These are phyloP conservation scores for Bombus pyrosoma DNA, from an alignment of 1,140 invertebrate genomes.

Conservation along the genomic window DNA sequence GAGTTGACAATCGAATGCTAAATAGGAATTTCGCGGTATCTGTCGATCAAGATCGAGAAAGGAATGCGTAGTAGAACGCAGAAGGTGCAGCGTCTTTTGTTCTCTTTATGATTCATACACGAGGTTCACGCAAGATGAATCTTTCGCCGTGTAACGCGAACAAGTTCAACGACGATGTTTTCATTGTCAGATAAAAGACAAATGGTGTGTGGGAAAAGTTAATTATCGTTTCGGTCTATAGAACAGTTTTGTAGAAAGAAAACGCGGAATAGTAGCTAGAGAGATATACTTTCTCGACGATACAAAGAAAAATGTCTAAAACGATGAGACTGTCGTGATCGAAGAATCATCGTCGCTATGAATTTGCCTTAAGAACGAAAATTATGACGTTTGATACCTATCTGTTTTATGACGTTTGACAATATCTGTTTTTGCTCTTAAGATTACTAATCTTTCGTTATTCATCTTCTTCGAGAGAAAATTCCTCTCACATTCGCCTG, in stretches of 20 bases:
- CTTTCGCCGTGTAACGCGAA: background rate
- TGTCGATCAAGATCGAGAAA: background rate
- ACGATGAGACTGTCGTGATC: background rate
- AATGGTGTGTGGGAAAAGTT: background rate
- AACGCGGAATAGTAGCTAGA: constrained; percentile 1
- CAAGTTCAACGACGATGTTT: background rate
- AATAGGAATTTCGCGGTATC: background rate
- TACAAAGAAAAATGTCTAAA: constrained; percentile 62
- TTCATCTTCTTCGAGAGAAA: background rate
- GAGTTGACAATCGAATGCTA: background rate
- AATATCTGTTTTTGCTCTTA: background rate
- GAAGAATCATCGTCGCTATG: background rate
- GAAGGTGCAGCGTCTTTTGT: background rate
- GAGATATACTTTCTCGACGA: constrained; percentile 64
- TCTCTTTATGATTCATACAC: background rate
- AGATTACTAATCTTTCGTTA: background rate
- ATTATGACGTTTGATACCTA: rapidly evolving
- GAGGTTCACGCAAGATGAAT: background rate
- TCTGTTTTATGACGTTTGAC: rapidly evolving
- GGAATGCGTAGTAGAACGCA: background rate
- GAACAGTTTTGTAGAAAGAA: constrained; percentile 51
- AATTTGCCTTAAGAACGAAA: constrained; percentile 35
- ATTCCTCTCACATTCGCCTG: background rate
- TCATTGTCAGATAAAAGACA: background rate
- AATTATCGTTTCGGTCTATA: constrained; percentile 16